Percentiles rank a stretch among this genome's conserved stretches.
Evolutionary conservation across 2,797 vertebrate species (phyloP).

Genomic region (Otolemur crassicaudatus): DNA sequence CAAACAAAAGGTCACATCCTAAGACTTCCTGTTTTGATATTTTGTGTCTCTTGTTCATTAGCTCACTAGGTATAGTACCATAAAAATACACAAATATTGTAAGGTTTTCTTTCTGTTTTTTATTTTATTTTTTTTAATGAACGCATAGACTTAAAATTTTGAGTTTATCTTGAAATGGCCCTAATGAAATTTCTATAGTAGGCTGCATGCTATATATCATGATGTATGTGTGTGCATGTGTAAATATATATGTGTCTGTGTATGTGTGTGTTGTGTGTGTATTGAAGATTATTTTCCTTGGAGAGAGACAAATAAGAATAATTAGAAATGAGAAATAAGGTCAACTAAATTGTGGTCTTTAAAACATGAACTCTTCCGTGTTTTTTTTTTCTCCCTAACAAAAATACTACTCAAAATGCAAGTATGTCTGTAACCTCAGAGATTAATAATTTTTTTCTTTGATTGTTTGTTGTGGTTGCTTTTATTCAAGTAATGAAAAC

Average conservation of each 20-base stretch:
- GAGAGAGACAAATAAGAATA: slow-evolving; percentile 70
- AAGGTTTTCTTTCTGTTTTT: neutral
- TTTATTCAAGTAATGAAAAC: slow-evolving; percentile 92
- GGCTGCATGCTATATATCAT: neutral
- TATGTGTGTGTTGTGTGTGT: neutral
- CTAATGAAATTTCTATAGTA: neutral
- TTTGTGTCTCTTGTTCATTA: neutral
- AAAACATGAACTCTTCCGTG: slow-evolving; percentile 82
- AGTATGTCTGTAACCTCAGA: slow-evolving; percentile 87
- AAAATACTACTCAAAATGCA: slow-evolving; percentile 86
- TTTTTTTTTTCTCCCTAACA: slow-evolving; percentile 79
- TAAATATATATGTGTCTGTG: neutral
- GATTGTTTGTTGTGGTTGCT: slow-evolving; percentile 92
- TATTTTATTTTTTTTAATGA: neutral
- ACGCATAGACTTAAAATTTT: neutral
- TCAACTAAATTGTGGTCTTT: slow-evolving; percentile 60
- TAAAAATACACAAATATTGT: neutral
- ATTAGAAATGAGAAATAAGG: slow-evolving; percentile 82
- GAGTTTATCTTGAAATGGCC: slow-evolving; percentile 14
- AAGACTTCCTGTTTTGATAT: neutral
- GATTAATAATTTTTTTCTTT: slow-evolving; percentile 88
- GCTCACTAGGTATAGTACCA: neutral
- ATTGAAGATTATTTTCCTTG: slow-evolving; percentile 56
- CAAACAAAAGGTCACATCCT: neutral
- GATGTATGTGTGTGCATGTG: neutral